These are phyloP conservation scores for Morpho helenor DNA, from an alignment of 2,888 invertebrate genomes.

Conservation along the genomic window DNA sequence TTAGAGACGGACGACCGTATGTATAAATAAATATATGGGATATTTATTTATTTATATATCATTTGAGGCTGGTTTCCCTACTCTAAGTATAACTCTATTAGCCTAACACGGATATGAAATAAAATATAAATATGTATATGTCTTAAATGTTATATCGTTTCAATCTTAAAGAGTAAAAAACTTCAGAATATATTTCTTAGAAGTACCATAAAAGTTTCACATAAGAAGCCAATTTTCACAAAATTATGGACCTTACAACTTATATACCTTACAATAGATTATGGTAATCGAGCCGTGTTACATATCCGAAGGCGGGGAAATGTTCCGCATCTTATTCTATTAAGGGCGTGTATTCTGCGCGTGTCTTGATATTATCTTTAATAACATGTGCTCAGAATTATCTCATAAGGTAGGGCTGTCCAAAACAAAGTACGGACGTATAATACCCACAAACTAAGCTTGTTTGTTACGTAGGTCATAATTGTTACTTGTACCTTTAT, in stretches of 20 bases:
- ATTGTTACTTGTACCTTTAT: constrained; percentile 6
- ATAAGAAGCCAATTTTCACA: constrained; percentile 7
- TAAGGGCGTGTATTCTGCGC: constrained; percentile 45
- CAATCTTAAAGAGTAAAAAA: too few relatives aligned
- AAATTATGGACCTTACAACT: constrained; percentile 10
- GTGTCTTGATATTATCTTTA: constrained; percentile 48
- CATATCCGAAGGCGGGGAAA: constrained; percentile 27
- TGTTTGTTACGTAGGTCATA: not conserved
- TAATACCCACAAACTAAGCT: constrained; percentile 5
- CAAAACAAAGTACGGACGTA: constrained; percentile 5
- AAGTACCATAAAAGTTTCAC: constrained; percentile 8
- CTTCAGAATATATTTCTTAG: too few relatives aligned
- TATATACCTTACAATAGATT: constrained; percentile 12
- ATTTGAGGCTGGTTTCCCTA: too few relatives aligned
- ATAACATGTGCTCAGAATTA: constrained; percentile 38
- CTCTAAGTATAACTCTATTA: too few relatives aligned
- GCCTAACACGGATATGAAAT: too few relatives aligned
- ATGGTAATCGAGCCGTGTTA: constrained; percentile 9
- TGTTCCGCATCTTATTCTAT: constrained; percentile 47
- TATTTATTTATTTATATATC: too few relatives aligned
- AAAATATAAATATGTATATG: too few relatives aligned
- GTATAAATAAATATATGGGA: too few relatives aligned
- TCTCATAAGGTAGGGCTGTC: constrained; percentile 21
- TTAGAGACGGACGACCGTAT: too few relatives aligned
- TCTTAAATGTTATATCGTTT: too few relatives aligned